phyloP scores from a whole-genome alignment of 1,140 invertebrate genomes.

The Drosophila virilis region DNA sequence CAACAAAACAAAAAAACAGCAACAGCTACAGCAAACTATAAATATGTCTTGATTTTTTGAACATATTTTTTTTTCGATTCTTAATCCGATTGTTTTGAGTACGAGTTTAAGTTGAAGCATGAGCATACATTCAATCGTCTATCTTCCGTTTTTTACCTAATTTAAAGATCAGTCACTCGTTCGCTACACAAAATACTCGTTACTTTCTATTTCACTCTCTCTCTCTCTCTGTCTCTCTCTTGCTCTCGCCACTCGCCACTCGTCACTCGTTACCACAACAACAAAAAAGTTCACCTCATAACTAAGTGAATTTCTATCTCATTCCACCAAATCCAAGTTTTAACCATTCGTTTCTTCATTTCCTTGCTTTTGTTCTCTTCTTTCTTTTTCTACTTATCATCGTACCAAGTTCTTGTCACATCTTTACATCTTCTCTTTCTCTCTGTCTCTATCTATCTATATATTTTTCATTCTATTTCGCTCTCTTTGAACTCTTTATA shows the following conservation, averaged over 20 bases:
- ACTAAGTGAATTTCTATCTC: slow-evolving; percentile 34
- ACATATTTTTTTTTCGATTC: slow-evolving; percentile 3
- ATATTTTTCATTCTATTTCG: slow-evolving; percentile 10
- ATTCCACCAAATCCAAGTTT: slow-evolving; percentile 49
- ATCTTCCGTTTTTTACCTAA: slow-evolving; percentile 19
- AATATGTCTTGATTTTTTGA: slow-evolving; percentile 21
- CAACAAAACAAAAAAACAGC: slow-evolving; percentile 51
- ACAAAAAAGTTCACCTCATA: slow-evolving; percentile 52
- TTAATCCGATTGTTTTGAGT: background rate
- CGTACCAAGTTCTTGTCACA: background rate
- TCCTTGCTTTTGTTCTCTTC: background rate
- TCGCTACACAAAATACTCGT: slow-evolving; percentile 43
- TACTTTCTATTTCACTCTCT: background rate
- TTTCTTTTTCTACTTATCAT: slow-evolving; percentile 8
- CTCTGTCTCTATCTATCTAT: slow-evolving; percentile 5
- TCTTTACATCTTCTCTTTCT: slow-evolving; percentile 5
- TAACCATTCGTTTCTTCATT: slow-evolving; percentile 10
- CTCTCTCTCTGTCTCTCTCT: slow-evolving; percentile 23
- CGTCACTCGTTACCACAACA: slow-evolving; percentile 39
- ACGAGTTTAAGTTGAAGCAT: slow-evolving; percentile 1
- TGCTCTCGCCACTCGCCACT: background rate
- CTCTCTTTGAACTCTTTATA: slow-evolving; percentile 1
- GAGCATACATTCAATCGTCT: slow-evolving; percentile 26
- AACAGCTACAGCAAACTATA: slow-evolving; percentile 26
- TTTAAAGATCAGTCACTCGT: slow-evolving; percentile 35